phyloP scores from a whole-genome alignment of 2,113 vertebrate genomes.

The Syngnathus typhle region DNA sequence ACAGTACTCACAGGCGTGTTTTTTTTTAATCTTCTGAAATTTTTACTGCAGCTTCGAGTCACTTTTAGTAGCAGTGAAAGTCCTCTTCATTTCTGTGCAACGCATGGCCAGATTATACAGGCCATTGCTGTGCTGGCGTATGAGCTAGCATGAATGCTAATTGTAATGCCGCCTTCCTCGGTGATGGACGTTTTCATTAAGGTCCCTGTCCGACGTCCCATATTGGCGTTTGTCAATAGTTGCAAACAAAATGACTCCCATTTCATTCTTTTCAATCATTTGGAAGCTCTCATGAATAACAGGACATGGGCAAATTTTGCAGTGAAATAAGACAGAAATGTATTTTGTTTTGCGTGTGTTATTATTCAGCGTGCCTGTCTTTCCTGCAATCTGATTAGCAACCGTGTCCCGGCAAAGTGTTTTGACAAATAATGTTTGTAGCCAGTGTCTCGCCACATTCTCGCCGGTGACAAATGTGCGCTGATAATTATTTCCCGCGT shows the following conservation, averaged over 20 bases:
- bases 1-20: too few species aligned
- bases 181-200: background rate
- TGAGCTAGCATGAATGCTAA: background rate
- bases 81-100: too few species aligned
- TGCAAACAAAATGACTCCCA: background rate
- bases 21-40: too few species aligned
- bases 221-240: background rate
- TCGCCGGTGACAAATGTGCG: background rate
- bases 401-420: background rate
- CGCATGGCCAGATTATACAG: too few species aligned
- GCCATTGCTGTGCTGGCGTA: background rate
- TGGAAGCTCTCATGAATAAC: background rate
- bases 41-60: too few species aligned
- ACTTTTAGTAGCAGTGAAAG: too few species aligned
- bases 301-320: background rate
- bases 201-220: background rate
- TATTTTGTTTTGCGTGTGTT: too few species aligned
- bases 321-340: background rate
- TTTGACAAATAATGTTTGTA: conserved; percentile 3
- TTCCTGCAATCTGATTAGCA: background rate
- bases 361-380: background rate
- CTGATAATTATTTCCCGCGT: background rate
- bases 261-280: background rate
- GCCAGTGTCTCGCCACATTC: background rate
- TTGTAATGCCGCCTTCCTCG: background rate